Percentiles rank a stretch among this genome's conserved stretches.
These are phyloP conservation scores for Onchidella celtica DNA, from an alignment of 2,888 invertebrate species.

Conservation along the genomic window DNA sequence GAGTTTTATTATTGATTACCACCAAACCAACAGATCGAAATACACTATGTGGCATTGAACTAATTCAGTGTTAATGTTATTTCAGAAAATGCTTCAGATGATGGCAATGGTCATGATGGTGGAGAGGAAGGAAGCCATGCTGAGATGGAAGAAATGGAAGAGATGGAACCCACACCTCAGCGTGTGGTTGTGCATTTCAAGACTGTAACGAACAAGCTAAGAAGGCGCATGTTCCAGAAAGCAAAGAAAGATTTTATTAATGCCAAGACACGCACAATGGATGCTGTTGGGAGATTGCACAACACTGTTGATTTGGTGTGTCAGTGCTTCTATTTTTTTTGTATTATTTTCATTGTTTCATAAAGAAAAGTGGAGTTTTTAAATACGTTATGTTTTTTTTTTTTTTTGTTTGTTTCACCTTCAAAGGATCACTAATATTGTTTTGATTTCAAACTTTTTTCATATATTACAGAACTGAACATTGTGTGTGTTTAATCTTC, in stretches of 20 bases:
- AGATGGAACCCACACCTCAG: conserved; percentile 61
- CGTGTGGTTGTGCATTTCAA: conserved; percentile 53
- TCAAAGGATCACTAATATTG: too few species aligned
- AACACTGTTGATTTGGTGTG: conserved; percentile 74
- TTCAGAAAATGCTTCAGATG: conserved; percentile 1
- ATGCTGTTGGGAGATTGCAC: conserved; percentile 69
- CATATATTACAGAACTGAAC: too few species aligned
- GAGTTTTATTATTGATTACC: too few species aligned
- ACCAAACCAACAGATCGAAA: too few species aligned
- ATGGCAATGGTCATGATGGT: not conserved
- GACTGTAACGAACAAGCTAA: conserved; percentile 67
- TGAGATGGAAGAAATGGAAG: conserved; percentile 44
- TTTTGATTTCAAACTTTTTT: too few species aligned
- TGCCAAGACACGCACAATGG: conserved; percentile 67
- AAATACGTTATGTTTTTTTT: not conserved
- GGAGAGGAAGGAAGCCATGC: not conserved
- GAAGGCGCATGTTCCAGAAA: conserved; percentile 70
- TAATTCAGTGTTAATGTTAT: too few species aligned
- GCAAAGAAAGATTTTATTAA: conserved; percentile 70
- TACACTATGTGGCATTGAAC: too few species aligned
- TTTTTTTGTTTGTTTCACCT: too few species aligned
- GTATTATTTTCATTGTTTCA: too few species aligned
- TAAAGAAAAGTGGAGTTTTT: not conserved
- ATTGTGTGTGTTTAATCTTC: too few species aligned
- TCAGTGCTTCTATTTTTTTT: too few species aligned